phyloP scores from a whole-genome alignment of 2,797 vertebrate species.

The Microctenopoma lineatum region DNA sequence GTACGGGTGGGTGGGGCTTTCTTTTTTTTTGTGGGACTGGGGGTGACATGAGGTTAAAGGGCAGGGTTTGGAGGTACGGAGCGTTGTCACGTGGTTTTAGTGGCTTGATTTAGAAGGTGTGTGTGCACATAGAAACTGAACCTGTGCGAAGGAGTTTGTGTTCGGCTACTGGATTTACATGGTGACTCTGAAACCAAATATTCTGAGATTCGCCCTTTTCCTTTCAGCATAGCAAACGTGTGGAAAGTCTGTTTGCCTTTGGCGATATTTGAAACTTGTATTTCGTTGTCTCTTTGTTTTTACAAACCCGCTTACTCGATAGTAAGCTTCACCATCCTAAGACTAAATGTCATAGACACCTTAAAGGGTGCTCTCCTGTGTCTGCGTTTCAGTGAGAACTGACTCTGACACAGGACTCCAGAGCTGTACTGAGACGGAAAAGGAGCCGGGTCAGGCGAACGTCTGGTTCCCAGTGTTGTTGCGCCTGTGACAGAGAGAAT shows the following conservation, averaged over 20 bases:
- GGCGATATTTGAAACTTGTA: background rate
- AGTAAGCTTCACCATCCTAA: background rate
- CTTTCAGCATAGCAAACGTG: background rate
- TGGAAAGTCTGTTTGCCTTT: conserved; percentile 4
- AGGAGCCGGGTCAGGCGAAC: conserved; percentile 56
- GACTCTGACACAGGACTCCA: conserved; percentile 34
- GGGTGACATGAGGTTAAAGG: conserved; percentile 28
- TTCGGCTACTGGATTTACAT: conserved; percentile 34
- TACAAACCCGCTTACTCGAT: background rate
- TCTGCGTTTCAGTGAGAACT: conserved; percentile 34
- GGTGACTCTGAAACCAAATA: conserved; percentile 28
- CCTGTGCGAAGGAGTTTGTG: conserved; percentile 20
- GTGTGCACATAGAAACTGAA: conserved; percentile 17
- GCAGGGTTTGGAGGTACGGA: conserved; percentile 20
- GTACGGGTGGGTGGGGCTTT: conserved; percentile 30
- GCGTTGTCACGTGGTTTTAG: conserved; percentile 17
- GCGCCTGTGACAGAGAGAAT: conserved; percentile 63
- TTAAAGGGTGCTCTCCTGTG: conserved; percentile 23
- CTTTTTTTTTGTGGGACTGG: conserved; percentile 3
- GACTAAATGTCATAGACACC: conserved; percentile 5
- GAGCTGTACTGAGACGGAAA: conserved; percentile 25
- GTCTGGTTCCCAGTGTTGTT: conserved; percentile 62
- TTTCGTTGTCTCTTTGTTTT: background rate
- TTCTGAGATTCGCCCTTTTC: background rate
- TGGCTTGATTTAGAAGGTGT: conserved; percentile 12